Percentiles rank a stretch among this genome's conserved stretches.
phyloP scores from a whole-genome alignment of 1,140 invertebrate genomes.

The Drosophila serrata region DNA sequence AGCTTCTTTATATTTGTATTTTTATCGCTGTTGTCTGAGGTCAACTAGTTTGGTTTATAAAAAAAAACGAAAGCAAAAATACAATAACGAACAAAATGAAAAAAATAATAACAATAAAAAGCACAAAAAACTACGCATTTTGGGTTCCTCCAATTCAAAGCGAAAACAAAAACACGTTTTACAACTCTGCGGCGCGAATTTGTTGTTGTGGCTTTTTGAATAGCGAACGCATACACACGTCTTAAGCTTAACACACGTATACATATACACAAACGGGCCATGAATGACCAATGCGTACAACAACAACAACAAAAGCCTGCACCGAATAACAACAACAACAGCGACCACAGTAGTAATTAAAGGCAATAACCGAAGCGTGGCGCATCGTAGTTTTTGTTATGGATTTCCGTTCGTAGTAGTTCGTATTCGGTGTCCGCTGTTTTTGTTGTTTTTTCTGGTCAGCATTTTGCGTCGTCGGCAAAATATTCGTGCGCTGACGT shows the following conservation, averaged over 20 bases:
- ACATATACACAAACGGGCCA: slow-evolving; percentile 46
- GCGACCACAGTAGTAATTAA: slow-evolving; percentile 69
- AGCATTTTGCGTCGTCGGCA: slow-evolving; percentile 69
- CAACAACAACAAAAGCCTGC: slow-evolving; percentile 30
- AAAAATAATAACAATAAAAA: slow-evolving; percentile 45
- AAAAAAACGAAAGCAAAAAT: slow-evolving; percentile 69
- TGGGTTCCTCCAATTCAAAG: slow-evolving; percentile 48
- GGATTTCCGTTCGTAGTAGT: slow-evolving; percentile 68
- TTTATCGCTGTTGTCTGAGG: slow-evolving; percentile 67
- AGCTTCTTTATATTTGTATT: slow-evolving; percentile 40
- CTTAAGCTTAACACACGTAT: slow-evolving; percentile 6
- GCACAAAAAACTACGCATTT: slow-evolving; percentile 71
- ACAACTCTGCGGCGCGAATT: slow-evolving; percentile 76
- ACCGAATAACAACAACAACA: slow-evolving; percentile 25
- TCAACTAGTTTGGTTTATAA: slow-evolving; percentile 52
- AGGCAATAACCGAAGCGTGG: slow-evolving; percentile 81
- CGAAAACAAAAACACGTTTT: slow-evolving; percentile 79
- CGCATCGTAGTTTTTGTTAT: slow-evolving; percentile 71
- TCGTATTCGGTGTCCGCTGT: slow-evolving; percentile 2
- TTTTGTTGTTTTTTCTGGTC: slow-evolving; percentile 41
- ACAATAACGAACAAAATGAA: slow-evolving; percentile 11
- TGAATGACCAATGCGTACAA: slow-evolving; percentile 76
- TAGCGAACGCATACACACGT: slow-evolving; percentile 38
- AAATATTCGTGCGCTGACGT: slow-evolving; percentile 71
- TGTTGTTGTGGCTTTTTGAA: slow-evolving; percentile 62